These are phyloP conservation scores for Pseudonaja textilis DNA, from an alignment of 2,113 vertebrate species.

Conservation along the genomic window DNA sequence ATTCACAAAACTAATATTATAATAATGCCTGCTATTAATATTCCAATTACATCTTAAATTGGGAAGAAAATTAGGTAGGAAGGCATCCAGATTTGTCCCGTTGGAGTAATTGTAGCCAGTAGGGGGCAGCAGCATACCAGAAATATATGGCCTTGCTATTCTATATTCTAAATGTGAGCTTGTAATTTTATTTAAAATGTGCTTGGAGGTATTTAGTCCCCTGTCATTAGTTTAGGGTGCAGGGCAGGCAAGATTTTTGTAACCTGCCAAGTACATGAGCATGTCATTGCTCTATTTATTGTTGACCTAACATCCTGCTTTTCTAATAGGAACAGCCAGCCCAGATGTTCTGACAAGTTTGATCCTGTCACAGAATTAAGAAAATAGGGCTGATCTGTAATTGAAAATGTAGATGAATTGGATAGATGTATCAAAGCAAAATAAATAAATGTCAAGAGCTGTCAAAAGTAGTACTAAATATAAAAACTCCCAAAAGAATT, in stretches of 20 bases:
- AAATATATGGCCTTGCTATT: rapidly evolving
- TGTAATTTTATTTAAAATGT: conserved; percentile 9
- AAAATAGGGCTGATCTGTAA: background rate
- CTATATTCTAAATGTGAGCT: background rate
- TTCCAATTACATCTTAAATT: background rate
- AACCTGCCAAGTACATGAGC: background rate
- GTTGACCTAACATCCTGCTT: background rate
- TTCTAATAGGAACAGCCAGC: background rate
- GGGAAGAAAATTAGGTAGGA: background rate
- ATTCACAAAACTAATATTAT: conserved; percentile 12
- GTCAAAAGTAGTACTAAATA: background rate
- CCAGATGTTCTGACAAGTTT: background rate
- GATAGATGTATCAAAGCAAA: background rate
- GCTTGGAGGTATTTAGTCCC: conserved; percentile 8
- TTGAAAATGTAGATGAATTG: background rate
- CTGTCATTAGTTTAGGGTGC: conserved; percentile 18
- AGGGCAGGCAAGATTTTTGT: background rate
- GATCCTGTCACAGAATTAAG: background rate
- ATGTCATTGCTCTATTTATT: conserved; percentile 24
- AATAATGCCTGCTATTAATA: background rate
- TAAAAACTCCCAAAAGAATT: background rate
- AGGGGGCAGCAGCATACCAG: conserved; percentile 57
- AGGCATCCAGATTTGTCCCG: background rate
- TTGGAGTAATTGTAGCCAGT: conserved; percentile 12
- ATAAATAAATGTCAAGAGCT: background rate